Evolutionary conservation across 2,113 vertebrate species (phyloP).

Genomic region (Oryzias celebensis): DNA sequence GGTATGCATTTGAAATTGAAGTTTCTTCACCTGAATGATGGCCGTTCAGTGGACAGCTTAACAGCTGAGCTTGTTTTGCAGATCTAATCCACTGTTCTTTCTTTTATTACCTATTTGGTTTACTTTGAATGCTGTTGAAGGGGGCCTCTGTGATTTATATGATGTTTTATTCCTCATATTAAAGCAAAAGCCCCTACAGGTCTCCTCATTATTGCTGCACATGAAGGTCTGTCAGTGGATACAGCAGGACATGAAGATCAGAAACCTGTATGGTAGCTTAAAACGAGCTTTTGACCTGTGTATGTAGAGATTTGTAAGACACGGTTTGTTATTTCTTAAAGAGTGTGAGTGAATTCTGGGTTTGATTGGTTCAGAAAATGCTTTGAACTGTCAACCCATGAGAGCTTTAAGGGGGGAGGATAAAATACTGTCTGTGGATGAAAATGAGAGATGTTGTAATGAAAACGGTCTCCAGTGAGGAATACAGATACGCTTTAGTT

Average conservation of each 20-base stretch:
- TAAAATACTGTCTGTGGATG: slow-evolving; percentile 23
- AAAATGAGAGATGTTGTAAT: slow-evolving; percentile 14
- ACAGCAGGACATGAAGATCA: slow-evolving; percentile 4
- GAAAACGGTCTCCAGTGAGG: slow-evolving; percentile 24
- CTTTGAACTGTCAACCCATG: slow-evolving; percentile 42
- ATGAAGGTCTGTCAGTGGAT: slow-evolving; percentile 43
- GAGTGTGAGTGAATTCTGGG: slow-evolving; percentile 17
- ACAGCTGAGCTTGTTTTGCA: slow-evolving; percentile 13
- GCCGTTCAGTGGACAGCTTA: not conserved
- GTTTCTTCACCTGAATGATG: not conserved
- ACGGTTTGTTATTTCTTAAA: slow-evolving; percentile 13
- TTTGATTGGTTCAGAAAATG: slow-evolving; percentile 36
- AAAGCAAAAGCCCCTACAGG: slow-evolving; percentile 56
- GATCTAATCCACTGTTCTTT: slow-evolving; percentile 9
- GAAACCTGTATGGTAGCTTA: slow-evolving; percentile 5
- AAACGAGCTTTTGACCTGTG: not conserved
- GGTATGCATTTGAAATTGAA: accelerated
- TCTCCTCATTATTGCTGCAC: slow-evolving; percentile 58
- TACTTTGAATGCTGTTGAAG: slow-evolving; percentile 34
- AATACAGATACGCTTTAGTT: slow-evolving; percentile 59
- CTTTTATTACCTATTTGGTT: slow-evolving; percentile 31
- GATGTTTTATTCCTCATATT: slow-evolving; percentile 62
- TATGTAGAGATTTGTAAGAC: not conserved
- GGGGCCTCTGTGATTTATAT: slow-evolving; percentile 37
- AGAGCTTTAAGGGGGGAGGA: slow-evolving; percentile 15